Conservation (phyloP, 2,797 vertebrate genomes). For the Poeciliopsis infans region DNA sequence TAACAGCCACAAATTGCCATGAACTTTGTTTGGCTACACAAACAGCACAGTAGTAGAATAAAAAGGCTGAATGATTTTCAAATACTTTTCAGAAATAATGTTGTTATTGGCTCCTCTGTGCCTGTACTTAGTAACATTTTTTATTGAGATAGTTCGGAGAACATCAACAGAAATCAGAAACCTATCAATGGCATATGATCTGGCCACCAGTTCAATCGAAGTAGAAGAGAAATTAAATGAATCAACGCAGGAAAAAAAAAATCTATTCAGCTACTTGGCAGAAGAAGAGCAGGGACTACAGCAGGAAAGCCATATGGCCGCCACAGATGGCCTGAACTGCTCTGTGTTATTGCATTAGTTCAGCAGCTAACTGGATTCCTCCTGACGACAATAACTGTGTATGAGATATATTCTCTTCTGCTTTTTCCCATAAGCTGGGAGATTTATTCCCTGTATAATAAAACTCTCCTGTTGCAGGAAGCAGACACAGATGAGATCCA, state of each 20-base stretch:
- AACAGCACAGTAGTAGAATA: background rate
- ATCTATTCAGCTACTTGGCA: slow-evolving; percentile 40
- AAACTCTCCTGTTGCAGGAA: slow-evolving; percentile 78
- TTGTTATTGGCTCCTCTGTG: background rate
- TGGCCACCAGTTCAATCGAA: slow-evolving; percentile 4
- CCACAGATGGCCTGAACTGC: slow-evolving; percentile 67
- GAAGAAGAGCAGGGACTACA: slow-evolving; percentile 25
- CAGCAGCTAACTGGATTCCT: slow-evolving; percentile 33
- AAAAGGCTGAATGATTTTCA: background rate
- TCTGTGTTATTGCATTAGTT: slow-evolving; percentile 51
- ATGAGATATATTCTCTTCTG: slow-evolving; percentile 10
- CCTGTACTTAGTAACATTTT: background rate
- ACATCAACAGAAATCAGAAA: background rate
- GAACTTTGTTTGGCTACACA: background rate
- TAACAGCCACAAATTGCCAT: background rate
- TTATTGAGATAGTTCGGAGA: background rate
- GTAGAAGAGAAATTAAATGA: slow-evolving; percentile 11
- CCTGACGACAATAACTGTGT: slow-evolving; percentile 26
- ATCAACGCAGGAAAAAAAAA: slow-evolving; percentile 11
- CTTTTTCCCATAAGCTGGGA: background rate
- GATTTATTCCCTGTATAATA: slow-evolving; percentile 32
- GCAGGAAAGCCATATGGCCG: slow-evolving; percentile 63
- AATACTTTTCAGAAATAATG: background rate
- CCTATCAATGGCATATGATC: background rate
- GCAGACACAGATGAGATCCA: slow-evolving; percentile 95